Evolutionary conservation across 2,113 vertebrate genomes (phyloP), one percentile per base, ranked within the genome.

Genomic region (Syngnathus typhle): DNA sequence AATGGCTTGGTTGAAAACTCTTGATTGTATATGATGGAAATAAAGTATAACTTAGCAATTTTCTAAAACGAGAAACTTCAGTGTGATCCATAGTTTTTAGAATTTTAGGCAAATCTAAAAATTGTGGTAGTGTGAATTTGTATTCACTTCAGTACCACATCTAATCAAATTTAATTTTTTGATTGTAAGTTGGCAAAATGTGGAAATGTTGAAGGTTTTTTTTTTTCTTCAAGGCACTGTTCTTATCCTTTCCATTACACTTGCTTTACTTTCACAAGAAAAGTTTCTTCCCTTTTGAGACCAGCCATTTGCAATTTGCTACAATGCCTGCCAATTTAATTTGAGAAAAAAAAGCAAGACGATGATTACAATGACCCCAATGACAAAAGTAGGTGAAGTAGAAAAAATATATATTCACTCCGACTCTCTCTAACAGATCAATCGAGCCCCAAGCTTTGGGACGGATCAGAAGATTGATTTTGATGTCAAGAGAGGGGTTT

Each of bases 381-480:
- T 4, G 60, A 73, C 64, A 59, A 67, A 68, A 68, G 44, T 27
- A 62, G 59, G 68, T 21, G 60, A 75, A 67, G 60, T 68, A 61
- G 9, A 62, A 65, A 64, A 63, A 61, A 72, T 43, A 68, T 74
- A 78, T 76, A 51, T 68, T 76, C 63, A 82, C 73, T 68, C 72
- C 82, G 81, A 63, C 72, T 62, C 73, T 67, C 2, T 83, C 87
- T 76, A 85, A 60, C 89, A 99, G 96, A 97, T 99, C 89, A 99
- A 99, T 91, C 94, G 97, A 68, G 96, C 97, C 7, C 97, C 96
- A 38, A 99, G 96, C 86, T 99, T 98, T 83, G 96, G 96, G 84
- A 99, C 95, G 0, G 96, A 99, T 88, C 96, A 99, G 91, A 98
- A 95, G 92, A 98, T 99, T 88, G 96, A 99, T 91, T 94, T 95